Evolutionary conservation across 2,797 vertebrate species (phyloP), one percentile per base, ranked within the genome.

Genomic region (Brotula barbata): DNA sequence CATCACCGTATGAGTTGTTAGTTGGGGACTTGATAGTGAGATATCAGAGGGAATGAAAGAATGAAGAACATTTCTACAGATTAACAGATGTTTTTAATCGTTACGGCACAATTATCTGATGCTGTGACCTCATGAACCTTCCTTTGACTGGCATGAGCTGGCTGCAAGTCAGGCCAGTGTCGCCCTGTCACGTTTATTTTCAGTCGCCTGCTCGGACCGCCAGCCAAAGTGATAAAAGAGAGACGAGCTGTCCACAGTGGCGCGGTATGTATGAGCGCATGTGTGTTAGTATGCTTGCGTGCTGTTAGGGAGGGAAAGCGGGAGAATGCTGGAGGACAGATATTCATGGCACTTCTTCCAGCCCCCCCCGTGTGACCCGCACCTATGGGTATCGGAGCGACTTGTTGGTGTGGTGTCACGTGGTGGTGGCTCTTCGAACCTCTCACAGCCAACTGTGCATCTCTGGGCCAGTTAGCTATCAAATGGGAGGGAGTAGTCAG

Each of bases 141-240:
- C 67, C 47, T 53, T 65, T 56, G 71, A 58, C 71, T 25, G 49
- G 68, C 44, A 25, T 53, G 81, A 78, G 67, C 69, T 40, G 82
- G 73, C 77, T 21, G 55, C 22, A 73, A 85, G 86, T 90, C 84
- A 76, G 82, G 46, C 85, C 64, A 89, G 90, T 84, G 84, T 91
- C 89, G 58, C 81, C 78, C 76, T 88, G 89, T 87, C 90, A 90
- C 85, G 73, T 89, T 92, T 92, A 92, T 92, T 92, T 91, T 88
- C 61, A 89, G 89, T 86, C 52, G 69, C 81, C 70, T 55, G 15
- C 82, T 82, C 44, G 55, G 71, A 86, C 74, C 53, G 47, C 71
- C 65, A 49, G 84, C 85, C 76, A 78, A 64, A 85, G 87, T 84
- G 86, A 87, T 90, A 89, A 89, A 91, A 85, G 83, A 67, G 75